phyloP scores from a whole-genome alignment of 2,888 invertebrate species.

The Camptogramma bilineatum region DNA sequence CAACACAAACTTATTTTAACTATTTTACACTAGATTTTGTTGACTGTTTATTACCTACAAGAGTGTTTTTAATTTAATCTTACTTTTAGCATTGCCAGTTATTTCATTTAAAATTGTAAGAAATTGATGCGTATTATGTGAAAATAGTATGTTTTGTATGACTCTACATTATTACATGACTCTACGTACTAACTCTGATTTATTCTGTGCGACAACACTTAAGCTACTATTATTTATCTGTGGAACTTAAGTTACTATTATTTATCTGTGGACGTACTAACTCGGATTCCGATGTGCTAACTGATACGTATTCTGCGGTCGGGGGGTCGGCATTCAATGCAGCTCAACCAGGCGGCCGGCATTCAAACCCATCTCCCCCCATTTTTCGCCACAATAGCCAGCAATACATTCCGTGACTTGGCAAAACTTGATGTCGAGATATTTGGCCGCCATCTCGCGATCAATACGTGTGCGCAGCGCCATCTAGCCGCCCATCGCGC shows the following conservation, averaged over 20 bases:
- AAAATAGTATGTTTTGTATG: too few species aligned
- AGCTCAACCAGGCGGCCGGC: conserved; percentile 20
- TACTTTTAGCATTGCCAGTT: too few species aligned
- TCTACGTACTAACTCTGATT: too few species aligned
- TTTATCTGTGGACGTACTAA: conserved; percentile 2
- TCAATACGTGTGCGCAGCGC: conserved; percentile 83
- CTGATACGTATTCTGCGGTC: conserved; percentile 13
- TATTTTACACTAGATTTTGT: too few species aligned
- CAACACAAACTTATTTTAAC: too few species aligned
- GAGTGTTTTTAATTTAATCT: too few species aligned
- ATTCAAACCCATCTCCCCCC: conserved; percentile 63
- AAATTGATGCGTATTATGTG: too few species aligned
- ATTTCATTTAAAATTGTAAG: too few species aligned
- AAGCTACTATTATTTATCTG: too few species aligned
- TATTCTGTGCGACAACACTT: too few species aligned
- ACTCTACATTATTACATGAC: too few species aligned
- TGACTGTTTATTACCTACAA: too few species aligned
- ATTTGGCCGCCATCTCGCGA: conserved; percentile 75
- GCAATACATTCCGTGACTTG: conserved; percentile 85
- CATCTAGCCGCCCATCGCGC: conserved; percentile 81
- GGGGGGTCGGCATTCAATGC: conserved; percentile 23
- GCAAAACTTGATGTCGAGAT: conserved; percentile 78
- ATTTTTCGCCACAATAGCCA: conserved; percentile 83
- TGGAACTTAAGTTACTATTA: not conserved
- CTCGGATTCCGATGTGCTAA: conserved; percentile 14